Percentiles rank a stretch among this genome's conserved stretches.
These are phyloP conservation scores for Maconellicoccus hirsutus DNA, from an alignment of 1,140 invertebrate species.

Conservation along the genomic window DNA sequence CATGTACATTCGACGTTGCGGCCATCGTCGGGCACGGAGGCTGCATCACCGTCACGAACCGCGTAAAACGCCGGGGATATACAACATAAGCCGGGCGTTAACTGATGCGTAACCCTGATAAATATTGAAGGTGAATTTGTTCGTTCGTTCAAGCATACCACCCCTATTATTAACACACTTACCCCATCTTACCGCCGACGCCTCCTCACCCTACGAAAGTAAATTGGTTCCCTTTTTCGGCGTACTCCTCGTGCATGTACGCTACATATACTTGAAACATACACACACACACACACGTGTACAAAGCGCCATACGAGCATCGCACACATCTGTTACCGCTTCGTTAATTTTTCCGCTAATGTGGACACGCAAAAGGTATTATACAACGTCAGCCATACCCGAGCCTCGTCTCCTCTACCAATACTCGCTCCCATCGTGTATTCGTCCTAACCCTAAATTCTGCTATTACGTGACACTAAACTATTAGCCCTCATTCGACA, in stretches of 20 bases:
- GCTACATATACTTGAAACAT: too few relatives aligned
- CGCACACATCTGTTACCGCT: conserved; percentile 18
- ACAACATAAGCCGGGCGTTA: conserved; percentile 1
- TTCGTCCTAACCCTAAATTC: background rate
- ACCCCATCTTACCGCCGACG: background rate
- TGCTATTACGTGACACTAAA: background rate
- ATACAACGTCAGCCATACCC: background rate
- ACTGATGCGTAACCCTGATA: conserved; percentile 14
- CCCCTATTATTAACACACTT: conserved; percentile 17
- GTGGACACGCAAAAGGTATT: conserved; percentile 20
- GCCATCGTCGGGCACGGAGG: too few relatives aligned
- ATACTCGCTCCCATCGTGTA: background rate
- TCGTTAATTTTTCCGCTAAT: conserved; percentile 18
- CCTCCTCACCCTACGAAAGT: too few relatives aligned
- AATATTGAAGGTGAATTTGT: conserved; percentile 14
- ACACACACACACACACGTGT: too few relatives aligned
- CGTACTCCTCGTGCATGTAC: too few relatives aligned
- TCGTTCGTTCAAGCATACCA: background rate
- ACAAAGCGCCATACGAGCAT: background rate
- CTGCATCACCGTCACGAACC: background rate
- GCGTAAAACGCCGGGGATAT: background rate
- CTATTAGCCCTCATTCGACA: background rate
- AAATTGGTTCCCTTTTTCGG: conserved; percentile 1
- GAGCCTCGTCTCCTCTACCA: background rate
- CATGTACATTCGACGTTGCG: too few relatives aligned